A percentile compares a stretch with the other conserved stretches of the same genome.
Evolutionary conservation across 2,113 vertebrate species (phyloP).

Genomic region (Nymphicus hollandicus): DNA sequence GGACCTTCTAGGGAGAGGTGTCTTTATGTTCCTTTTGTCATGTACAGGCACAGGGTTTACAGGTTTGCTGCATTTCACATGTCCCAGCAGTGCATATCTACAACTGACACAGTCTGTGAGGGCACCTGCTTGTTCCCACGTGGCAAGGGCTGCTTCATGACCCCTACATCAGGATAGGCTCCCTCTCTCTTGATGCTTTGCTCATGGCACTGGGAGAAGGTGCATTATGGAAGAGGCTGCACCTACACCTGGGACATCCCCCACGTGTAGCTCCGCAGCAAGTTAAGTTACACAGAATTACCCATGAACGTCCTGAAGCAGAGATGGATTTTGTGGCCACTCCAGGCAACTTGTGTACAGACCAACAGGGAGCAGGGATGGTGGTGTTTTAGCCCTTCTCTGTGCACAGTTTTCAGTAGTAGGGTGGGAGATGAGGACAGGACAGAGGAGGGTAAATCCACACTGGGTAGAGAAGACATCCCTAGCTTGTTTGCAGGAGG

Average conservation of each 20-base stretch:
- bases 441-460: background rate
- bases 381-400: background rate
- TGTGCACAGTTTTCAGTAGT: background rate
- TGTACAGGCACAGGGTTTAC: rapidly evolving
- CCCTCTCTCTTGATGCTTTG: background rate
- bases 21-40: background rate
- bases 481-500: background rate
- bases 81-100: rapidly evolving
- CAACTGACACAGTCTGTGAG: background rate
- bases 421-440: background rate
- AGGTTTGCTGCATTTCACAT: background rate
- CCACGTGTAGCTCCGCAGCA: rapidly evolving
- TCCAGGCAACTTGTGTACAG: background rate
- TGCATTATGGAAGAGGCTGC: background rate
- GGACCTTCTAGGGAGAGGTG: background rate
- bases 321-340: background rate
- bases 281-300: background rate
- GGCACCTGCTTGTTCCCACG: background rate
- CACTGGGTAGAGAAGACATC: background rate
- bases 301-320: background rate
- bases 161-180: background rate
- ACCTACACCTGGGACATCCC: background rate
- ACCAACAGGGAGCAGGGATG: rapidly evolving
- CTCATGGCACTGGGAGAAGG: background rate
- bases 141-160: background rate